Evolutionary conservation across 2,113 vertebrate genomes (phyloP), one percentile per base, ranked within the genome.

Genomic region (Onychostoma macrolepis): DNA sequence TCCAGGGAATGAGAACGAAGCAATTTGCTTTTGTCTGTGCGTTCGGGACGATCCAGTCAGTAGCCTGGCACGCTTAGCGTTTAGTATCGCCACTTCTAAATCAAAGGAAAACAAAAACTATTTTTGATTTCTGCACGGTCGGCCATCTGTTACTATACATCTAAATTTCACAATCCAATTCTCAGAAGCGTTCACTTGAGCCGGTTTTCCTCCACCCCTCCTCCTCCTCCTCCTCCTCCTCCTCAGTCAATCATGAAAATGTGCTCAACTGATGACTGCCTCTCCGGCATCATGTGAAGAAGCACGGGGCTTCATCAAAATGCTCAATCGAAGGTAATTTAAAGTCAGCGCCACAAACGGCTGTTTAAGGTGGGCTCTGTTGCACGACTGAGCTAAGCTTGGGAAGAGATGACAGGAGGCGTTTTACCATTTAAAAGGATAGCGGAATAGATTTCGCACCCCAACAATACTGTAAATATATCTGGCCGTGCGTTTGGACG

Each of bases 61-160:
- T 94, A 90, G 91, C 91, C 88, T 88, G 91, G 90, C 90, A 89
- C 87, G 86, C 93, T 92, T 93, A 93, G 92, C 92, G 93, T 93
- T 91, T 93, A 93, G 94, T 93, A 92, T 93, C 89, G 91, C 90
- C 88, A 86, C 90, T 87, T 85, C 89, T 83, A 87, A 94, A 95
- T 95, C 93, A 95, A 94, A 95, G 92, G 88, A 90, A 93, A 92
- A 89, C 83, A 83, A 91, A 92, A 92, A 93, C 82, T 69, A 91
- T 92, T 87, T 94, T 93, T 94, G 90, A 94, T 95, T 94, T 94
- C 89, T 88, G 93, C 92, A 92, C 91, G 90, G 90, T 92, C 90
- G 90, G 87, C 95, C 94, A 94, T 95, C 94, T 95, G 94, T 92
- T 93, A 93, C 92, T 87, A 90, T 90, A 92, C 89, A 90, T 92